Evolutionary conservation across 1,140 invertebrate genomes (phyloP), one percentile per base, ranked within the genome.

Genomic region (Meteorus sp.): DNA sequence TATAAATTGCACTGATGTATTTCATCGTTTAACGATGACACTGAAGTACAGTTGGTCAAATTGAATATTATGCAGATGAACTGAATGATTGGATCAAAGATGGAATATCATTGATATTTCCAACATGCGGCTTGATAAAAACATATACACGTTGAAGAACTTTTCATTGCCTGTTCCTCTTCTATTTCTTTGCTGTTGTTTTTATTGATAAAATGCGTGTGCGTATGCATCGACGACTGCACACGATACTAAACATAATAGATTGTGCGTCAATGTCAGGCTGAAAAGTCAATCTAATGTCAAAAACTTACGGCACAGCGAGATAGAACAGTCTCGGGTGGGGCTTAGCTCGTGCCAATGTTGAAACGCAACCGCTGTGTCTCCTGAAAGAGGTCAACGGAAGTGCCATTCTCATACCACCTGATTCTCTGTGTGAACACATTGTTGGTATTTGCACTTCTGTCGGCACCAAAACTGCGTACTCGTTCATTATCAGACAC

Each of bases 331-430:
- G 20, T 66, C 69, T 73, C 8, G 74, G 67, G 41, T 76, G 72
- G 29, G 69, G 67, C 55, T 72, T 76, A 23, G 61, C 48, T 8
- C 68, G 62, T 6, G 74, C 60, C 7, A 78, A 52, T 9, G 69
- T 76, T 13, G 75, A 75, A 11, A 76, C 75, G 62, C 76, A 78
- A 19, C 74, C 73, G 27, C 76, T 78, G 66, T 78, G 76, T 13
- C 76, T 71, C 47, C 76, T 67, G 37, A 78, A 70, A 19, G 74
- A 74, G 31, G 69, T 72, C 48, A 75, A 22, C 50, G 75, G 75
- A 55, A 78, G 60, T 3, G 72, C 62, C 31, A 77, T 72, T 43
- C 65, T 70, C 74, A 76, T 77, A 23, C 70, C 75, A 6, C 75
- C 75, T n/a, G 75, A 76, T 53, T 78, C 73, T 52, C 74, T 67